Evolutionary conservation across 2,888 invertebrate species (phyloP).

Genomic region (Dryobotodes eremita): DNA sequence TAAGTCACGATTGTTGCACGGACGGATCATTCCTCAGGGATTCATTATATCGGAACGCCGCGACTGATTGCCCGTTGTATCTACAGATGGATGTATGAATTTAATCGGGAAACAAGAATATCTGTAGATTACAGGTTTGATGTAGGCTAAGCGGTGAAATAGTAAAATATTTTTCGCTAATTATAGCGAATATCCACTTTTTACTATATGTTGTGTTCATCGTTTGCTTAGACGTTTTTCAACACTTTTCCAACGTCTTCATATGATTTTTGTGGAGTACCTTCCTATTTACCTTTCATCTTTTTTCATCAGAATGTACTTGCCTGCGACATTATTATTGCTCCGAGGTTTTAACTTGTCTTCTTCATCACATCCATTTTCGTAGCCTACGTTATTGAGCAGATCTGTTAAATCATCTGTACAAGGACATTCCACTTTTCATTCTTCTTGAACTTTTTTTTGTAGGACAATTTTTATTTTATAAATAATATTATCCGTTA

Average conservation of each 20-base stretch:
- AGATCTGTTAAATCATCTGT: background rate
- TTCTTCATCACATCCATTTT: background rate
- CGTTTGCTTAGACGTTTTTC: background rate
- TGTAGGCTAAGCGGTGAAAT: background rate
- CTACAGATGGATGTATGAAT: slow-evolving; percentile 57
- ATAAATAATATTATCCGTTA: background rate
- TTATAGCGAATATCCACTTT: background rate
- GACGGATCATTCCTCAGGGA: slow-evolving; percentile 86
- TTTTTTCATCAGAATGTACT: too few relatives aligned
- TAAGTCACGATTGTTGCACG: slow-evolving; percentile 88
- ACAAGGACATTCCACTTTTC: background rate
- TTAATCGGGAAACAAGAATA: slow-evolving; percentile 21
- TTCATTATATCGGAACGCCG: slow-evolving; percentile 85
- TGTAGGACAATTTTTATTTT: too few relatives aligned
- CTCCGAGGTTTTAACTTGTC: too few relatives aligned
- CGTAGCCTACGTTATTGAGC: background rate
- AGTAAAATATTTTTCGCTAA: background rate
- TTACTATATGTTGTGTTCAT: background rate
- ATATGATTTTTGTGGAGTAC: background rate
- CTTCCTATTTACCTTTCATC: background rate
- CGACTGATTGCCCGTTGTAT: slow-evolving; percentile 82
- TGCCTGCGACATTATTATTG: too few relatives aligned
- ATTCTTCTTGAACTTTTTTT: background rate
- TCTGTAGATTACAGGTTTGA: background rate
- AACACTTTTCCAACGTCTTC: background rate